Percentiles rank a stretch among this genome's conserved stretches.
Evolutionary conservation across 2,113 vertebrate species (phyloP).

Genomic region (Chiloscyllium plagiosum): DNA sequence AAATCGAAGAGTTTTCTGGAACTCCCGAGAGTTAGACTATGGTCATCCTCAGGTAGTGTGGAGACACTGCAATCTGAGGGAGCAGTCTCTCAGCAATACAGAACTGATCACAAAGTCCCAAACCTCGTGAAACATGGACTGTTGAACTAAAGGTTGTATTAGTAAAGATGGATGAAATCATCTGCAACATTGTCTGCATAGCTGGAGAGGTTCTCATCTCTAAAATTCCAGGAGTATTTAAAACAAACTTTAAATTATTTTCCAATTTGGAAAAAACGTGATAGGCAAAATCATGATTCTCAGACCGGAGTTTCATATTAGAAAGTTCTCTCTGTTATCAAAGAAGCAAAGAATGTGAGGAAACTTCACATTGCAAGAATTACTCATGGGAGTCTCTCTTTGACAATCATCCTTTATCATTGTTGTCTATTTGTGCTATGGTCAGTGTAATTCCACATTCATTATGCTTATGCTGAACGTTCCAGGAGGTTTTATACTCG

Average conservation of each 20-base stretch:
- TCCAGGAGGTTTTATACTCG: neutral
- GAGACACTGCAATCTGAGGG: too few relatives aligned
- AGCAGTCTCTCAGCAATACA: too few relatives aligned
- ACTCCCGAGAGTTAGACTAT: too few relatives aligned
- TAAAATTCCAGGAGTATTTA: neutral
- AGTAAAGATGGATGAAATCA: too few relatives aligned
- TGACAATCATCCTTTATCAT: neutral
- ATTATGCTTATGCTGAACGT: neutral
- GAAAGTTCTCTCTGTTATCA: neutral
- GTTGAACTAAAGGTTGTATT: too few relatives aligned
- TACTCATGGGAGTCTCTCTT: neutral
- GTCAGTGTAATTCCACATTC: neutral
- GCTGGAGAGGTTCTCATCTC: neutral
- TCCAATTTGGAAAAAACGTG: neutral
- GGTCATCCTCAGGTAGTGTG: too few relatives aligned
- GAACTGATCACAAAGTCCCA: too few relatives aligned
- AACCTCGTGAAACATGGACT: too few relatives aligned
- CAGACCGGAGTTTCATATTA: neutral
- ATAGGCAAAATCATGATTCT: neutral
- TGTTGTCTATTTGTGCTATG: neutral
- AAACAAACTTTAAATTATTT: neutral
- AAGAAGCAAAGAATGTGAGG: neutral
- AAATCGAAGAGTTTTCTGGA: too few relatives aligned
- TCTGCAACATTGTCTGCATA: neutral
- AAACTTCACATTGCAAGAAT: neutral